Percentiles rank a stretch among this genome's conserved stretches.
Evolutionary conservation across 2,113 vertebrate species (phyloP).

Genomic region (Nanorana parkeri): DNA sequence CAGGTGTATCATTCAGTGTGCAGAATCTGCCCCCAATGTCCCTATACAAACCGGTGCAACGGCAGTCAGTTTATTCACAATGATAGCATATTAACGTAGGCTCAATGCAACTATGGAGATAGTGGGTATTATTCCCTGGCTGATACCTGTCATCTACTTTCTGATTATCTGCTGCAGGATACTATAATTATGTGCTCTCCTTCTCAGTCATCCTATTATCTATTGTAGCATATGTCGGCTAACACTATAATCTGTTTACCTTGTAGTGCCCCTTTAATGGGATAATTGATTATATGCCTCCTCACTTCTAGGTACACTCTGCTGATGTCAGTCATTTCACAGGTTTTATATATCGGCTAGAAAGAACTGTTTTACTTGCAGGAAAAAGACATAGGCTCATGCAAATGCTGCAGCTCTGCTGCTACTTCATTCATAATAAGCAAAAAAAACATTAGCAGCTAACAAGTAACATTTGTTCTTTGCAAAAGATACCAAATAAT

Average conservation of each 20-base stretch:
- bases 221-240: constrained; percentile 30
- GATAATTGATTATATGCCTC: constrained; percentile 38
- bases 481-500: too few species aligned
- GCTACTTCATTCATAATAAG: too few species aligned
- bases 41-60: not conserved
- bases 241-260: constrained; percentile 32
- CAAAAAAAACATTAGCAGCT: too few species aligned
- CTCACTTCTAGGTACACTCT: constrained; percentile 15
- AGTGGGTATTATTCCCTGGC: constrained; percentile 19
- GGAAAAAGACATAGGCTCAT: not conserved
- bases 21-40: too few species aligned
- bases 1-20: too few species aligned
- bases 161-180: constrained; percentile 33
- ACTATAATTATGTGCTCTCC: constrained; percentile 45
- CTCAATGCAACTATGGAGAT: constrained; percentile 10
- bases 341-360: constrained; percentile 24
- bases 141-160: constrained; percentile 38
- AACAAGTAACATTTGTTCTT: too few species aligned
- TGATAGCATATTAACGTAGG: not conserved
- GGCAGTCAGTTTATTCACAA: not conserved
- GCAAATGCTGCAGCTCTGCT: too few species aligned
- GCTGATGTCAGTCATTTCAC: constrained; percentile 15
- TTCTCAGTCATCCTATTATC: constrained; percentile 5
- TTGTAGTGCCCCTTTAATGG: constrained; percentile 40
- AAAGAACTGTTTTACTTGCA: not conserved